Evolutionary conservation across 2,888 invertebrate genomes (phyloP), one percentile per base, ranked within the genome.

Genomic region (Ormyrus thymus): DNA sequence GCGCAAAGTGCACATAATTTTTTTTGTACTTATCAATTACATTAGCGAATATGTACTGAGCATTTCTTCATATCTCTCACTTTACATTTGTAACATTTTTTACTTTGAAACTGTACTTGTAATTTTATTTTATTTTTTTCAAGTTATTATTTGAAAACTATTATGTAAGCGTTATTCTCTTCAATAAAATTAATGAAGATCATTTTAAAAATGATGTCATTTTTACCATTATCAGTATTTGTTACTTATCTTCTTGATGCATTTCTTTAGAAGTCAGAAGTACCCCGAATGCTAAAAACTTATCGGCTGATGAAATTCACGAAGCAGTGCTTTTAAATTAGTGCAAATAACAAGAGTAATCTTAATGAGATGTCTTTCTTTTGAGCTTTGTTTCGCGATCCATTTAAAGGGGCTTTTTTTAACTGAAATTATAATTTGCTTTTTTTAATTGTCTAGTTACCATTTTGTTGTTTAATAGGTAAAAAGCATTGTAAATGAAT

Each of bases 181-280:
- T 73, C n/a, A 64, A 65, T 65, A 65, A 73, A 50, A 61, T 61
- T 15, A 45, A 46, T 29, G 43, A 6, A 7, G 7, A 74, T 74
- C 59, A 53, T 61, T 61, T 48, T 46, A 53, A 55, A 7, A 46
- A 45, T 29, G 29, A 45, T 65, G n/a, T 62, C 50, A 76, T 11
- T 58, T 29, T 71, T 8, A 58, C n/a, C n/a, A 58, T 65, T 74
- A 69, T 65, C 65, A 13, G 6, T 62, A 50, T 4, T 29, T 29
- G 29, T 15, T 29, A 56, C 51, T 76, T 65, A 70, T 71, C 71
- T 76, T 64, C 65, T 76, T 29, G 29, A 29, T 29, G 29, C 70
- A 50, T 53, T 62, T 55, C 50, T 15, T 69, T 43, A 45, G n/a
- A 10, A 45, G 13, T 65, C 62, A 72, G 15, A 56, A 70, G 48